These are phyloP conservation scores for Microplitis mediator DNA, from an alignment of 1,140 invertebrate species.

Conservation along the genomic window DNA sequence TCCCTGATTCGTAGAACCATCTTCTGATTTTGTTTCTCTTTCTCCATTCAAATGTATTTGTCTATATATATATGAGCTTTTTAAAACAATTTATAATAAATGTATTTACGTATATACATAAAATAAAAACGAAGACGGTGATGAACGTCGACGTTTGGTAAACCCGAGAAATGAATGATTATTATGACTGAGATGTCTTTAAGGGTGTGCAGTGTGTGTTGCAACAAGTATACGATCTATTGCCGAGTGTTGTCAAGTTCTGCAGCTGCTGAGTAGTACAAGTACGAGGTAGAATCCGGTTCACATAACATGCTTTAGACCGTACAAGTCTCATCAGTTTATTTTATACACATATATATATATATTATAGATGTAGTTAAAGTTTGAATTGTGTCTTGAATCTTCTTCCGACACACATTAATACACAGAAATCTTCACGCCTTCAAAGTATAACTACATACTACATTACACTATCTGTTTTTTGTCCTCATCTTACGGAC, in stretches of 20 bases:
- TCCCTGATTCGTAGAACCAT: constrained; percentile 28
- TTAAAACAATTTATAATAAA: neutral
- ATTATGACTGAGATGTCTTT: neutral
- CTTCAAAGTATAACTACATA: neutral
- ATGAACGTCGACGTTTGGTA: neutral
- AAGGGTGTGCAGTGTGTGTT: neutral
- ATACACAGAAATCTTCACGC: neutral
- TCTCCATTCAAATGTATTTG: neutral
- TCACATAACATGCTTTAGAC: constrained; percentile 41
- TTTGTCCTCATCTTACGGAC: neutral
- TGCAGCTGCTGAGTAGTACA: constrained; percentile 23
- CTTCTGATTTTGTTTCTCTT: constrained; percentile 22
- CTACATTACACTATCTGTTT: neutral
- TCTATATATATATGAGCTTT: neutral
- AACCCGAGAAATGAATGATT: constrained; percentile 2
- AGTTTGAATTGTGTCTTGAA: too few relatives aligned
- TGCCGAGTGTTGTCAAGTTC: neutral
- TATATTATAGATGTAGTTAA: neutral
- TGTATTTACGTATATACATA: neutral
- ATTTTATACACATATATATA: neutral
- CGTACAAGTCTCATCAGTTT: constrained; percentile 3
- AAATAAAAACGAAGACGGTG: neutral
- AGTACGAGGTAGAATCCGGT: constrained; percentile 44
- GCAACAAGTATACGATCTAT: constrained; percentile 1
- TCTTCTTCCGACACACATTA: neutral